A percentile compares a stretch with the other conserved stretches of the same genome.
phyloP scores from a whole-genome alignment of 2,888 invertebrate genomes.

The Heliconius aoede region DNA sequence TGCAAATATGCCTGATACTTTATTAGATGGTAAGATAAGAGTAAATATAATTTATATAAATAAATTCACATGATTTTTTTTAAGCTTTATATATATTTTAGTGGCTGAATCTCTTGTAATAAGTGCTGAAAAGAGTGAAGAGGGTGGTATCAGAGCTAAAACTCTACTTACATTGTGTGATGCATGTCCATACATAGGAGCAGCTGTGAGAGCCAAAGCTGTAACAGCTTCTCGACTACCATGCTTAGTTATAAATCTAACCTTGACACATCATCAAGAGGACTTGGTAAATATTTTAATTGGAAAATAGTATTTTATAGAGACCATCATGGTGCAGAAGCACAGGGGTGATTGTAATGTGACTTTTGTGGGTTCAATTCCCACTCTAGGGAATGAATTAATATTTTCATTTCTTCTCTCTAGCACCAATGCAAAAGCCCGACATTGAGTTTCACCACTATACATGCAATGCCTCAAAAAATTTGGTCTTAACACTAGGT shows the following conservation, averaged over 20 bases:
- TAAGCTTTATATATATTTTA: constrained; percentile 59
- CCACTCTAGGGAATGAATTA: no score
- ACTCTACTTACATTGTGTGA: constrained; percentile 92
- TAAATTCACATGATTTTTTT: neutral
- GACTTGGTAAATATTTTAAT: constrained; percentile 75
- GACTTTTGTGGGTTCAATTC: no score
- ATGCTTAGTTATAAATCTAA: constrained; percentile 92
- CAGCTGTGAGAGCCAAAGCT: constrained; percentile 93
- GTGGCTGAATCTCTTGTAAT: constrained; percentile 93
- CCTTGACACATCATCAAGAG: constrained; percentile 86
- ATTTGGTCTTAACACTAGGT: no score
- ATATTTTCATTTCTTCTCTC: no score
- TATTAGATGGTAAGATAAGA: constrained; percentile 88
- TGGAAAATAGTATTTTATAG: neutral
- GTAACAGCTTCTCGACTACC: constrained; percentile 95
- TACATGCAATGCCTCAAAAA: no score
- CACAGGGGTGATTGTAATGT: no score
- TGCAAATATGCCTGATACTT: constrained; percentile 96
- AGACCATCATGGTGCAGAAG: no score
- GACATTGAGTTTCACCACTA: no score
- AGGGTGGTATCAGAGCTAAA: constrained; percentile 92
- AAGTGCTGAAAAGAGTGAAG: constrained; percentile 94
- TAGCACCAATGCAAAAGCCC: no score
- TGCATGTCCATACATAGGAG: constrained; percentile 94
- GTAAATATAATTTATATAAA: constrained; percentile 21